phyloP scores from a whole-genome alignment of 2,113 vertebrate species.

The Trogon melanurus region DNA sequence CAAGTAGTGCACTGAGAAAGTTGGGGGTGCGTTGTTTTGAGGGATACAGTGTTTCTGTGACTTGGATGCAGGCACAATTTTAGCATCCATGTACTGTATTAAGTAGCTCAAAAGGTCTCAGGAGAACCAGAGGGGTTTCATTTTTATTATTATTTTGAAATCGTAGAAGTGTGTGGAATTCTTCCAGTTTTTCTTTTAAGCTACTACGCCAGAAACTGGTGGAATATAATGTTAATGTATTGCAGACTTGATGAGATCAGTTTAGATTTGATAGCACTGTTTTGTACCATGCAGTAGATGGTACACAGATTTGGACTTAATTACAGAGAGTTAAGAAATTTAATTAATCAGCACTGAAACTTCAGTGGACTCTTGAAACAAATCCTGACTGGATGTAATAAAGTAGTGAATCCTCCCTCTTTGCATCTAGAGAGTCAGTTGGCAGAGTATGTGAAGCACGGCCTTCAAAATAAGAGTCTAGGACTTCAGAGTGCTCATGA shows the following conservation, averaged over 20 bases:
- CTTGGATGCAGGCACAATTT: slow-evolving; percentile 44
- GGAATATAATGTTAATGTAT: slow-evolving; percentile 52
- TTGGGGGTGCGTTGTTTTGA: neutral
- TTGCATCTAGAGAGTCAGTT: slow-evolving; percentile 25
- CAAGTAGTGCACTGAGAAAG: neutral
- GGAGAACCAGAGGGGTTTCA: slow-evolving; percentile 58
- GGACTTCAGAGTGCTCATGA: neutral
- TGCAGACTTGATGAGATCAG: slow-evolving; percentile 64
- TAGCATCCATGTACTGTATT: slow-evolving; percentile 49
- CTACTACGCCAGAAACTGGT: slow-evolving; percentile 62
- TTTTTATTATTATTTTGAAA: slow-evolving; percentile 76
- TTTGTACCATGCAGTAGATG: slow-evolving; percentile 25
- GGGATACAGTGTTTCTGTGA: slow-evolving; percentile 18
- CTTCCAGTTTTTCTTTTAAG: slow-evolving; percentile 60
- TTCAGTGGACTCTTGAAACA: slow-evolving; percentile 17
- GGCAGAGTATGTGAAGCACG: neutral
- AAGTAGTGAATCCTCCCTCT: slow-evolving; percentile 45
- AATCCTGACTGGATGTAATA: slow-evolving; percentile 21
- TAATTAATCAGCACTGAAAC: slow-evolving; percentile 26
- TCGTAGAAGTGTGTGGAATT: slow-evolving; percentile 58
- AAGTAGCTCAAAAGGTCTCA: slow-evolving; percentile 71
- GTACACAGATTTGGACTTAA: slow-evolving; percentile 29
- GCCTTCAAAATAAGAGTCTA: slow-evolving; percentile 59
- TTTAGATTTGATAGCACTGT: slow-evolving; percentile 46
- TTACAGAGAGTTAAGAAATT: slow-evolving; percentile 30